These are phyloP conservation scores for Pterocles burchelli DNA, from an alignment of 2,113 vertebrate species.

Conservation along the genomic window DNA sequence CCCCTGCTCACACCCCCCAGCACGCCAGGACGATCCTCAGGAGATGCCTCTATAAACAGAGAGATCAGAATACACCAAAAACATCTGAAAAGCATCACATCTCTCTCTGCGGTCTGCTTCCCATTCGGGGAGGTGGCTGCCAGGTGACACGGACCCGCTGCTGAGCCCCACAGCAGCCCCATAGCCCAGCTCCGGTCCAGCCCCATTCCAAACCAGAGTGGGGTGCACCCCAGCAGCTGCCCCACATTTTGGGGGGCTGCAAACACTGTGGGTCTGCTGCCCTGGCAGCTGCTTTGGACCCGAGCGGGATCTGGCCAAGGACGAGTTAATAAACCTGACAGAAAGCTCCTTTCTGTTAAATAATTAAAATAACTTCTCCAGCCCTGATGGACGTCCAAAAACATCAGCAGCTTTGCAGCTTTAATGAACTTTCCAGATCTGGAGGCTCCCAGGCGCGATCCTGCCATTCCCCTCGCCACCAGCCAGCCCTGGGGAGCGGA, in stretches of 20 bases:
- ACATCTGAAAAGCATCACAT: slow-evolving; percentile 26
- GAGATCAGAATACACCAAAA: neutral
- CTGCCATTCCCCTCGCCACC: neutral
- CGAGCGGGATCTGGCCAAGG: neutral
- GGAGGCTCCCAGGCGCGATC: neutral
- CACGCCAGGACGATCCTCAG: neutral
- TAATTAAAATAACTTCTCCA: slow-evolving; percentile 48
- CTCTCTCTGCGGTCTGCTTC: neutral
- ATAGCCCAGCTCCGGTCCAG: too few relatives aligned
- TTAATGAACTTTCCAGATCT: slow-evolving; percentile 33
- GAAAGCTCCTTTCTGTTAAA: slow-evolving; percentile 29
- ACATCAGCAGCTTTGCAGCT: neutral
- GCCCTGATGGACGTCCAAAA: slow-evolving; percentile 41
- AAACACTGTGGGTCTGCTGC: neutral
- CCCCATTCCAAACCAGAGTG: too few relatives aligned
- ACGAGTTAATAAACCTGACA: slow-evolving; percentile 48
- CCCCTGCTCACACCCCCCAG: neutral
- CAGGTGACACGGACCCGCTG: neutral
- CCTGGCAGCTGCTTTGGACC: neutral
- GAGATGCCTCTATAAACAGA: neutral
- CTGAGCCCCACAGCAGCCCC: neutral
- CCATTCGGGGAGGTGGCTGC: neutral
- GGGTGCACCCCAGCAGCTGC: neutral
- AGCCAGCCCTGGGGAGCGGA: fast-evolving
- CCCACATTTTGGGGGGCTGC: neutral